phyloP scores from a whole-genome alignment of 2,113 vertebrate species.

The Bujurquina vittata region DNA sequence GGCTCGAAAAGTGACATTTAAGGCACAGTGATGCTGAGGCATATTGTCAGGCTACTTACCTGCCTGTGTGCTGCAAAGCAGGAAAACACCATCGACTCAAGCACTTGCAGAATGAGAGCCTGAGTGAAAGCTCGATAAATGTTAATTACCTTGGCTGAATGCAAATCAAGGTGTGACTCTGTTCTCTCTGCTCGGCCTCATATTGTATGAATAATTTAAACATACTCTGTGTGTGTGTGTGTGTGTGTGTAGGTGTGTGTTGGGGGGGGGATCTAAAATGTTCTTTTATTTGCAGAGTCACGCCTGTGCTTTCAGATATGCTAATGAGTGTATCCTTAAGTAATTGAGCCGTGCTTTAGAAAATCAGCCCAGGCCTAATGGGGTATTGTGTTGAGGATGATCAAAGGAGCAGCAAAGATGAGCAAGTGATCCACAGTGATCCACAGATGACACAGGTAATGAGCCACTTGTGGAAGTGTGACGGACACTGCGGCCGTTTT shows the following conservation, averaged over 20 bases:
- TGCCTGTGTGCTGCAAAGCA: constrained; percentile 9
- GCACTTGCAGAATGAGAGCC: constrained; percentile 5
- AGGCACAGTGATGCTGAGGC: constrained; percentile 27
- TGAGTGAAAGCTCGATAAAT: constrained; percentile 12
- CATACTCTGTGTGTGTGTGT: neutral
- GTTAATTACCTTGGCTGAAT: constrained; percentile 36
- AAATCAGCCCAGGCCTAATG: constrained; percentile 62
- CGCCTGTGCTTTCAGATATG: constrained; percentile 74
- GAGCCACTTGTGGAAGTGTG: constrained; percentile 44
- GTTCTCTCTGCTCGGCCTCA: constrained; percentile 28
- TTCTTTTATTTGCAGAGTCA: constrained; percentile 78
- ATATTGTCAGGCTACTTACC: constrained; percentile 32
- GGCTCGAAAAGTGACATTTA: constrained; percentile 57
- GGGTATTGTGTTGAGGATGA: constrained; percentile 57
- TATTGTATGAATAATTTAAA: constrained; percentile 62
- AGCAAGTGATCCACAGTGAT: constrained; percentile 47
- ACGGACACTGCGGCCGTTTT: constrained; percentile 9
- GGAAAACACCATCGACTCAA: neutral
- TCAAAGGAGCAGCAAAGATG: constrained; percentile 53
- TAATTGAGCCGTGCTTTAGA: constrained; percentile 66
- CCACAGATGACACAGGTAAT: constrained; percentile 51
- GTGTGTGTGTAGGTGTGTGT: too few species aligned
- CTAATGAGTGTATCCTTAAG: constrained; percentile 67
- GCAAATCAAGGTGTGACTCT: constrained; percentile 38
- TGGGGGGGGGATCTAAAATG: constrained; percentile 53